These are phyloP conservation scores for Paraplagusia blochii DNA, from an alignment of 2,113 vertebrate genomes.

Conservation along the genomic window DNA sequence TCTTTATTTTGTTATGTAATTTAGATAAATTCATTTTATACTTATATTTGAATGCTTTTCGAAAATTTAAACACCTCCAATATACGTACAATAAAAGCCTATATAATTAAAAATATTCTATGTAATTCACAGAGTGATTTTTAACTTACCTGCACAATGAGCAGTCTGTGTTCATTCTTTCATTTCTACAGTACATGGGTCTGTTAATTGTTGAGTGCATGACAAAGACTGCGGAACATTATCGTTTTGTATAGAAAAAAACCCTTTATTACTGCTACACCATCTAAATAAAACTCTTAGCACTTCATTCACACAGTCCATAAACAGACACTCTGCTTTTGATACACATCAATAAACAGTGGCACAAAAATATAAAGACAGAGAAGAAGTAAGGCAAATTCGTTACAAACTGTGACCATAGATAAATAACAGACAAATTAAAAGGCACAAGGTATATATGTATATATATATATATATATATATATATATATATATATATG, in stretches of 20 bases:
- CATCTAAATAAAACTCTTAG: constrained; percentile 66
- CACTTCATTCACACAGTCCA: constrained; percentile 60
- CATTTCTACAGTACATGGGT: no score
- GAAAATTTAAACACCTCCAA: no score
- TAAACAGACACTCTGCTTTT: constrained; percentile 56
- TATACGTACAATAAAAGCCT: no score
- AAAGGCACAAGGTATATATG: constrained; percentile 72
- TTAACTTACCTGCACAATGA: no score
- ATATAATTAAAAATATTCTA: no score
- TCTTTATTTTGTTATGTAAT: no score
- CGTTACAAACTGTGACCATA: constrained; percentile 57
- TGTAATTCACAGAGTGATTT: no score
- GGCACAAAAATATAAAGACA: constrained; percentile 71
- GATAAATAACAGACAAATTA: constrained; percentile 67
- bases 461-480: constrained; percentile 34
- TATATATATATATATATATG: constrained; percentile 38
- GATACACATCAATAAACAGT: constrained; percentile 50
- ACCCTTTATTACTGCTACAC: constrained; percentile 50
- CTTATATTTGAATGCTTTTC: no score
- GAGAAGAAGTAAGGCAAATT: constrained; percentile 69
- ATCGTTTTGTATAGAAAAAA: constrained; percentile 50
- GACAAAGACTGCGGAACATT: background rate
- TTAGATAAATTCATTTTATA: no score
- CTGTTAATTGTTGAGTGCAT: no score
- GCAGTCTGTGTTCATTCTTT: no score